These are phyloP conservation scores for Spinus pinus DNA, from an alignment of 2,797 vertebrate species.

Conservation along the genomic window DNA sequence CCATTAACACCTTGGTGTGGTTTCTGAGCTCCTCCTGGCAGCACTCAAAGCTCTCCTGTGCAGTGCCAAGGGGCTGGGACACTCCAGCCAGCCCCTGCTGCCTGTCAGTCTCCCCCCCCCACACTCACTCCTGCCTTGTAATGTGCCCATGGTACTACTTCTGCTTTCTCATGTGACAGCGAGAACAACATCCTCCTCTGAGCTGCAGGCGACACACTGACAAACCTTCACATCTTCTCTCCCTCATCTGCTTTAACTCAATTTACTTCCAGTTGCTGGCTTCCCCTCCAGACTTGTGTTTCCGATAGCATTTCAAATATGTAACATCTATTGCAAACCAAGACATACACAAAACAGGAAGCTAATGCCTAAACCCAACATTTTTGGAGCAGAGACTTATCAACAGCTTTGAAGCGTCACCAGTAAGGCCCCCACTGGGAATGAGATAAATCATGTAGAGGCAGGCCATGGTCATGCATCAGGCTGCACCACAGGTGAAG, in stretches of 20 bases:
- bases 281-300: neutral
- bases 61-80: neutral
- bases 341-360: neutral
- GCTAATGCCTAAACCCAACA: neutral
- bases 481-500: neutral
- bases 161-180: neutral
- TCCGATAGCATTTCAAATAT: neutral
- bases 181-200: neutral
- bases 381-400: neutral
- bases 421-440: neutral
- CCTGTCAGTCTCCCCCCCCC: neutral
- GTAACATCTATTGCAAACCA: accelerated
- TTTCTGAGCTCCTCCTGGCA: neutral
- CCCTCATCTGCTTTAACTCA: neutral
- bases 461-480: neutral
- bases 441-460: neutral
- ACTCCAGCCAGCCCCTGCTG: neutral
- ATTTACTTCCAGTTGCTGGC: neutral
- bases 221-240: neutral
- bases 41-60: neutral
- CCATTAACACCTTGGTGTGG: neutral
- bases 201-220: accelerated
- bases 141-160: accelerated
- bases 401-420: neutral
- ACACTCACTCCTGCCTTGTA: accelerated